These are phyloP conservation scores for Tragelaphus strepsiceros DNA, from an alignment of 2,113 vertebrate genomes.

Conservation along the genomic window DNA sequence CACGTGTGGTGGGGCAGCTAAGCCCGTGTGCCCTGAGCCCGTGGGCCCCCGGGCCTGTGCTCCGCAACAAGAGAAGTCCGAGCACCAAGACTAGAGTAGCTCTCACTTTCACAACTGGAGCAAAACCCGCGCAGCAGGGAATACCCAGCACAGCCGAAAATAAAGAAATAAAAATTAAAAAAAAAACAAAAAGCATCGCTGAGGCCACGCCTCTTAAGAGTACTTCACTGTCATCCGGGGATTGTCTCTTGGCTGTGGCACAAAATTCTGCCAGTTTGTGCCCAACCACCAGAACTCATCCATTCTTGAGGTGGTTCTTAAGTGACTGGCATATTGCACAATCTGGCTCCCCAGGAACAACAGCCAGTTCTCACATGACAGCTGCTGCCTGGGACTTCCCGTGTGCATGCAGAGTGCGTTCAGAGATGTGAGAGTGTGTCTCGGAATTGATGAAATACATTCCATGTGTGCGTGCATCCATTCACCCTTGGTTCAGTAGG, in stretches of 20 bases:
- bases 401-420: neutral
- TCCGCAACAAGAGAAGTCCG: neutral
- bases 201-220: neutral
- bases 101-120: neutral
- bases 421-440: neutral
- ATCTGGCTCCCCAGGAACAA: fast-evolving
- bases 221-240: fast-evolving
- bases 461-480: fast-evolving
- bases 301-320: neutral
- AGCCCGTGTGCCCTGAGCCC: neutral
- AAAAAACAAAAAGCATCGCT: fast-evolving
- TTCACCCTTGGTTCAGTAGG: fast-evolving
- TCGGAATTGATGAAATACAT: neutral
- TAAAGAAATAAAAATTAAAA: neutral
- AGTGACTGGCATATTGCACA: neutral
- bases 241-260: fast-evolving
- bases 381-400: neutral
- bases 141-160: neutral
- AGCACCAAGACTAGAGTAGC: fast-evolving
- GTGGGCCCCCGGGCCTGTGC: neutral
- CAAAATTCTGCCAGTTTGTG: neutral
- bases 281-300: neutral
- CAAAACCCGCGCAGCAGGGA: neutral
- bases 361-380: neutral
- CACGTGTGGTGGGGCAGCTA: neutral